Percentiles rank a stretch among this genome's conserved stretches.
These are phyloP conservation scores for Epinotia ramella DNA, from an alignment of 2,888 invertebrate species.

Conservation along the genomic window DNA sequence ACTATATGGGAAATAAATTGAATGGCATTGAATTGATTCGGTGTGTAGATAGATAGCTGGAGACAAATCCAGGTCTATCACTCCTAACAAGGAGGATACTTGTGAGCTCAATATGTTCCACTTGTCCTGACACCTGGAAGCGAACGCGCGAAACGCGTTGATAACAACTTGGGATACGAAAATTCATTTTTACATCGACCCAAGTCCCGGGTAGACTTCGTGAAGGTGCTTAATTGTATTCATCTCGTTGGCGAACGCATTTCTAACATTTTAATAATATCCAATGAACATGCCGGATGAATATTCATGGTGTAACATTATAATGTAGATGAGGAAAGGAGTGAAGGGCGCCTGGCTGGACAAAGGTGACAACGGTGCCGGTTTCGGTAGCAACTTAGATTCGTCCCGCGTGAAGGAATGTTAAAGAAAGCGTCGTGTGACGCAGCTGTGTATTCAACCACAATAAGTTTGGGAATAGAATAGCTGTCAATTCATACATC, in stretches of 20 bases:
- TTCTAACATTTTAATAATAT: slow-evolving; percentile 6
- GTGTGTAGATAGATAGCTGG: too few relatives aligned
- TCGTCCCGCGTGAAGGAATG: background rate
- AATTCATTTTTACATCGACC: background rate
- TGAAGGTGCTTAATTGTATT: slow-evolving; percentile 6
- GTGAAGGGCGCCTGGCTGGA: background rate
- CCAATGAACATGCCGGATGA: background rate
- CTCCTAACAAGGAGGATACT: too few relatives aligned
- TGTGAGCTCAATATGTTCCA: too few relatives aligned
- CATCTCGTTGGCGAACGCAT: background rate
- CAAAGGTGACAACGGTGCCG: background rate
- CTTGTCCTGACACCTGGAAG: too few relatives aligned
- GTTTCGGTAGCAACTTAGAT: background rate
- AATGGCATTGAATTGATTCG: too few relatives aligned
- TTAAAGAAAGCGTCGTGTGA: too few relatives aligned
- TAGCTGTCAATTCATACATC: too few relatives aligned
- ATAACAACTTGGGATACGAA: background rate
- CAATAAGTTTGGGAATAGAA: too few relatives aligned
- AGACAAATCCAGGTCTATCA: too few relatives aligned
- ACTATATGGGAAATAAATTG: too few relatives aligned
- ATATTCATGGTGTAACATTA: background rate
- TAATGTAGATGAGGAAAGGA: slow-evolving; percentile 2
- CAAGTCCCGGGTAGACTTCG: background rate
- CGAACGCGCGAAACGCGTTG: too few relatives aligned
- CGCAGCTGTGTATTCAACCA: too few relatives aligned